Evolutionary conservation across 2,888 invertebrate genomes (phyloP), one percentile per base, ranked within the genome.

Genomic region (Anthoptus insignis): DNA sequence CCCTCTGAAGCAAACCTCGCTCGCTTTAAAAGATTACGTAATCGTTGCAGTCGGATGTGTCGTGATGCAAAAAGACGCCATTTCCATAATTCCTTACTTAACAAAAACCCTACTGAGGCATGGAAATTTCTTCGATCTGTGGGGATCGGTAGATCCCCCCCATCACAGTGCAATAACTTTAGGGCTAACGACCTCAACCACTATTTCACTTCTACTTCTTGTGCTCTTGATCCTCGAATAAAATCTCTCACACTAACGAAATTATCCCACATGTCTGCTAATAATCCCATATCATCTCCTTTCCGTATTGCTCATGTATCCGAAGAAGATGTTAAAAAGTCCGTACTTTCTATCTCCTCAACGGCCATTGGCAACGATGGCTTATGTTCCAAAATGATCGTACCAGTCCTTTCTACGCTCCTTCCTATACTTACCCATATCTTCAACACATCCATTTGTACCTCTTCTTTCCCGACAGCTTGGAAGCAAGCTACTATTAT

Each of bases 81-180:
- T 5, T 53, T 53, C 19, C 53, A 34, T 16, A n/a, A 52, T 9
- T 29, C 32, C 5, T 29, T 52, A 24, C 4, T 14, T 16, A 52
- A 52, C 9, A 14, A 16, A 7, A 29, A 13, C 14, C 9, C 50
- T n/a, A 7, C 32, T 13, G 53, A 34, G 9, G 9, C 34, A 11
- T 53, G 53, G 53, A 53, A 13, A 32, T 53, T 53, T 14, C 22
- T 53, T 9, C 32, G 34, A 34, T 53, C 53, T 19, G 19, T 32
- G 3, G 53, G 53, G 11, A 34, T 53, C n/a, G 53, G 53, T 4
- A 53, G 34, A 13, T 29, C 29, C 9, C 29, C 16, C 3, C 2
- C 13, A 1, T 52, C 19, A 11, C 9, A 32, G 34, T 19, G 34
- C 34, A 34, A 34, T 19, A 24, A 53, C 13, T 4, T 53, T 34